Conservation (phyloP, 2,888 invertebrate genomes). For the Thera obeliscata region DNA sequence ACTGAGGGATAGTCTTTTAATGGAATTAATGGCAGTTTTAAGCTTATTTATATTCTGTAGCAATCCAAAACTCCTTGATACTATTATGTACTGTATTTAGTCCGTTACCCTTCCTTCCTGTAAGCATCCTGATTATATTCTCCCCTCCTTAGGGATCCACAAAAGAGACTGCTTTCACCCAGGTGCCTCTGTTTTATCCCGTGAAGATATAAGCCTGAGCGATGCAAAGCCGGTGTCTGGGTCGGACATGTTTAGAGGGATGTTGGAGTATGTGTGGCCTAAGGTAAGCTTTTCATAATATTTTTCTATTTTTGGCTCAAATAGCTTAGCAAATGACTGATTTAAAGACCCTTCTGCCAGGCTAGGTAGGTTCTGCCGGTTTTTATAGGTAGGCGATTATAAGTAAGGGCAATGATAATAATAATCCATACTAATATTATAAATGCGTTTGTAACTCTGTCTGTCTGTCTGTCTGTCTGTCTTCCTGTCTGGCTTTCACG, state of each 20-base stretch:
- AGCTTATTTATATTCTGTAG: too few relatives aligned
- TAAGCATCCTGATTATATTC: slow-evolving; percentile 48
- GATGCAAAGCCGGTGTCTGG: slow-evolving; percentile 87
- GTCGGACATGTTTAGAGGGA: slow-evolving; percentile 92
- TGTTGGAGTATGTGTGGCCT: slow-evolving; percentile 98
- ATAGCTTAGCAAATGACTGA: neutral
- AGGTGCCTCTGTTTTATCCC: slow-evolving; percentile 88
- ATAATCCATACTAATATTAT: too few relatives aligned
- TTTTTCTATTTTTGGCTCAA: too few relatives aligned
- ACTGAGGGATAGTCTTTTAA: too few relatives aligned
- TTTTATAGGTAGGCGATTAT: too few relatives aligned
- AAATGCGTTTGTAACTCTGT: too few relatives aligned
- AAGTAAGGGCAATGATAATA: too few relatives aligned
- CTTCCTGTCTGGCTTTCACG: too few relatives aligned
- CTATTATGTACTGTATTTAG: slow-evolving; percentile 13
- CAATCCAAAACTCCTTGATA: neutral
- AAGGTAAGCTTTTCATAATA: slow-evolving; percentile 82
- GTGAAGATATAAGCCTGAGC: slow-evolving; percentile 86
- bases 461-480: too few relatives aligned
- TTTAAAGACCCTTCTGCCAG: too few relatives aligned
- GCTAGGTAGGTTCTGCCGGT: too few relatives aligned
- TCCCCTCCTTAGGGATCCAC: slow-evolving; percentile 80
- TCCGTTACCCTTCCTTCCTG: slow-evolving; percentile 22
- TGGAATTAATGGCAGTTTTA: too few relatives aligned
- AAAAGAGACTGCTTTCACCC: slow-evolving; percentile 96